phyloP scores from a whole-genome alignment of 2,888 invertebrate genomes.

The Bombylius discolor region DNA sequence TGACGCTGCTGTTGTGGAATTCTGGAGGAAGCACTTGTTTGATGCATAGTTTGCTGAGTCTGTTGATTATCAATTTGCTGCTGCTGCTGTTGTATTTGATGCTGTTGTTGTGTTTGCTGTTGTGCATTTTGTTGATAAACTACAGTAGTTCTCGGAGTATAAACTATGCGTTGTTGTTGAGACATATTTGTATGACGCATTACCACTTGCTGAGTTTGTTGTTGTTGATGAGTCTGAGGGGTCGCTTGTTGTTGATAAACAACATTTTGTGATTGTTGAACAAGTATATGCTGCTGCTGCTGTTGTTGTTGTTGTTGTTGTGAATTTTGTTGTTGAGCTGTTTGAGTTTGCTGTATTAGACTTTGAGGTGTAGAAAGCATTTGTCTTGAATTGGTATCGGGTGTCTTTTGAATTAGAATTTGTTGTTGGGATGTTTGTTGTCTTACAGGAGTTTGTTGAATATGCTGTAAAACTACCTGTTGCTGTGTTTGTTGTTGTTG shows the following conservation, averaged over 20 bases:
- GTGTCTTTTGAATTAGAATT: conserved; percentile 4
- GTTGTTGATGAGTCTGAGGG: conserved; percentile 20
- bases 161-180: conserved; percentile 23
- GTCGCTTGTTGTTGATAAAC: conserved; percentile 18
- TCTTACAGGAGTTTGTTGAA: conserved; percentile 1
- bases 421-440: conserved; percentile 18
- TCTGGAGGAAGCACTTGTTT: not conserved
- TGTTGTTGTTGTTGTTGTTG: conserved; percentile 19
- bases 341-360: conserved; percentile 9
- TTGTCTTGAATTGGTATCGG: not conserved
- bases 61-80: conserved; percentile 19
- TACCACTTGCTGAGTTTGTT: conserved; percentile 24
- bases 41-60: not conserved
- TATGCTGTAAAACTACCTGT: conserved; percentile 23
- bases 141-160: conserved; percentile 15
- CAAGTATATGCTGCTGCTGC: conserved; percentile 13
- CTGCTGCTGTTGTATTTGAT: conserved; percentile 25
- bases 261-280: conserved; percentile 9
- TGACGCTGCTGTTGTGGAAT: conserved; percentile 15
- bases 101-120: conserved; percentile 16
- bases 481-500: conserved; percentile 19
- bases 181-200: conserved; percentile 21
- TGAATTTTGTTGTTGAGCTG: conserved; percentile 16
- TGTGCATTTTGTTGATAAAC: conserved; percentile 1
- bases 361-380: not conserved